Base-by-base conservation (phyloP, 2,797 vertebrate species). In the Taenioides sp. region DNA sequence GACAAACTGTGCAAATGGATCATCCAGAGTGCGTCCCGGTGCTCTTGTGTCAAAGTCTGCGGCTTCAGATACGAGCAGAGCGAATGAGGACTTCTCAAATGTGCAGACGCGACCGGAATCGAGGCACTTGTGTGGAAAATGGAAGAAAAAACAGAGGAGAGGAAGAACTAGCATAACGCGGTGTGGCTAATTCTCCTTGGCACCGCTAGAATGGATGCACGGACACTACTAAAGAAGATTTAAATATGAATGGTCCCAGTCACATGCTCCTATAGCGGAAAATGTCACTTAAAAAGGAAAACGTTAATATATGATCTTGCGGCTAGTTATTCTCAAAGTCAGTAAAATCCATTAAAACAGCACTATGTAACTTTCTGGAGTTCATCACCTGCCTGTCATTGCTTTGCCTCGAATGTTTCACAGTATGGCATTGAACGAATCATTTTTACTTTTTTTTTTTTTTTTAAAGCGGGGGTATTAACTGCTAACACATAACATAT, bases 51-150 rank as follows among this genome's bases (percentile, higher is more conserved):
- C 14, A 27, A 7, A 27, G 10, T 4, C 12, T 58, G 55, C 55
- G 0, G 55, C 22, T 58, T 14, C 11, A 17, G 55, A 58, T 58
- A 58, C 5, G 23, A 27, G 55, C 23, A 11, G 23, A 3, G 5
- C 17, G 9, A 59, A 59, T 18, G 16, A 2, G 1, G 25, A 5
- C 57, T 59, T 18, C 27, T 28, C 25, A 28, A 59, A 59, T 59
- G 25, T 59, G 57, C 57, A 3, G 25, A 27, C 23, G 4, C 55
- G 55, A 25, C 6, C 1, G 5, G 23, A 17, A 59, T 17, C 23
- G 25, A 17, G 57, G 57, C 54, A 23, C 23, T 59, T 59, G 17
- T 59, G 57, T 28, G 57, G 57, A 59, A 27, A 59, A 59, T 59
- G 12, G 57, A 27, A 27, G 25, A 25, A 59, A 27, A 57, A 59